Percentiles rank a stretch among this genome's conserved stretches.
Evolutionary conservation across 2,797 vertebrate genomes (phyloP).

Genomic region (Spheniscus humboldti): DNA sequence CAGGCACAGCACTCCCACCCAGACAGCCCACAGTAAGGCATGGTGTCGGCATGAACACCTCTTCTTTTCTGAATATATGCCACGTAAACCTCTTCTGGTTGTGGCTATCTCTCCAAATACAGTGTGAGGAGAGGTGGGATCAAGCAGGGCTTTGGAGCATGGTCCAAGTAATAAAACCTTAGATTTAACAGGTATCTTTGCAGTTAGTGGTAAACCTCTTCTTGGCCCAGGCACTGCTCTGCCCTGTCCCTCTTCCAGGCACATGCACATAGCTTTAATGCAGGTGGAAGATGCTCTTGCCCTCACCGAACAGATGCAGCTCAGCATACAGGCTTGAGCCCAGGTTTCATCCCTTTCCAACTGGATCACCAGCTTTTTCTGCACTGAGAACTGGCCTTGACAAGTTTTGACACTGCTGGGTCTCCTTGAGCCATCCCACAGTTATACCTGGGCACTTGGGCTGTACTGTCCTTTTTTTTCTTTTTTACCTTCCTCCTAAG

Average conservation of each 20-base stretch:
- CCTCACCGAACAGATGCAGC: neutral
- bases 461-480: neutral
- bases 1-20: neutral
- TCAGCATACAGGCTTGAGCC: neutral
- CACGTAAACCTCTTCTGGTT: neutral
- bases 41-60: neutral
- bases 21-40: neutral
- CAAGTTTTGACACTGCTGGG: neutral
- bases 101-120: neutral
- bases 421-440: neutral
- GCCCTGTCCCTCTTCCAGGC: neutral
- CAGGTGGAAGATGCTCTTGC: neutral
- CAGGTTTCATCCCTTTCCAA: neutral
- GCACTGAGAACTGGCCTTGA: neutral
- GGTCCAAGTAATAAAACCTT: neutral
- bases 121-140: neutral
- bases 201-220: neutral
- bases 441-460: neutral
- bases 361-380: neutral
- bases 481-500: neutral
- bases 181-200: neutral
- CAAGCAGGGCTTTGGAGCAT: neutral
- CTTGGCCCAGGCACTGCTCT: neutral
- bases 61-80: neutral
- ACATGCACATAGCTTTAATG: neutral